A percentile compares a stretch with the other conserved stretches of the same genome.
These are phyloP conservation scores for Pelodiscus sinensis DNA, from an alignment of 2,113 vertebrate genomes.

Conservation along the genomic window DNA sequence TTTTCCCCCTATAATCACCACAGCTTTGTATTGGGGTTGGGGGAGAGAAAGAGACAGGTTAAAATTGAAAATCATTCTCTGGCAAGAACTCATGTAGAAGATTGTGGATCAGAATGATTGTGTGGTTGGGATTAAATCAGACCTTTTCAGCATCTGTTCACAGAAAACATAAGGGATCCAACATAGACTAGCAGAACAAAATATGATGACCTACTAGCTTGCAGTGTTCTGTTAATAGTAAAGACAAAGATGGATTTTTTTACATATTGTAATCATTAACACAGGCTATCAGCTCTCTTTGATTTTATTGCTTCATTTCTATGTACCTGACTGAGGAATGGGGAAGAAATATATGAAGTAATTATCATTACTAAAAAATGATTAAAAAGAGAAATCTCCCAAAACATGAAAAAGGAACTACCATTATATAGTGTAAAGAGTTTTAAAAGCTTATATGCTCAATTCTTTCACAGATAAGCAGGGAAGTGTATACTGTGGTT, in stretches of 20 bases:
- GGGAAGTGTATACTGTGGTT: neutral
- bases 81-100: conserved; percentile 57
- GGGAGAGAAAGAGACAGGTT: conserved; percentile 47
- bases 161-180: conserved; percentile 30
- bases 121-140: conserved; percentile 30
- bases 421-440: neutral
- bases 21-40: conserved; percentile 48
- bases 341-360: fast-evolving
- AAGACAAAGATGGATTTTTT: neutral
- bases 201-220: neutral
- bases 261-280: conserved; percentile 4
- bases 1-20: conserved; percentile 54
- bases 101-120: conserved; percentile 27
- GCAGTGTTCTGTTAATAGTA: neutral
- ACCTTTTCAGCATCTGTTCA: neutral
- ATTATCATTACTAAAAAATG: neutral
- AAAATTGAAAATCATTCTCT: conserved; percentile 57
- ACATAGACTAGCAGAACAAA: conserved; percentile 21
- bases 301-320: neutral
- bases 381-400: neutral
- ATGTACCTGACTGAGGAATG: neutral
- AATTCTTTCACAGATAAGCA: neutral
- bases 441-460: neutral
- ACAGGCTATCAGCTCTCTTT: neutral
- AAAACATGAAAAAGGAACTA: neutral